Evolutionary conservation across 2,797 vertebrate genomes (phyloP).

Genomic region (Tolypeutes matacus): DNA sequence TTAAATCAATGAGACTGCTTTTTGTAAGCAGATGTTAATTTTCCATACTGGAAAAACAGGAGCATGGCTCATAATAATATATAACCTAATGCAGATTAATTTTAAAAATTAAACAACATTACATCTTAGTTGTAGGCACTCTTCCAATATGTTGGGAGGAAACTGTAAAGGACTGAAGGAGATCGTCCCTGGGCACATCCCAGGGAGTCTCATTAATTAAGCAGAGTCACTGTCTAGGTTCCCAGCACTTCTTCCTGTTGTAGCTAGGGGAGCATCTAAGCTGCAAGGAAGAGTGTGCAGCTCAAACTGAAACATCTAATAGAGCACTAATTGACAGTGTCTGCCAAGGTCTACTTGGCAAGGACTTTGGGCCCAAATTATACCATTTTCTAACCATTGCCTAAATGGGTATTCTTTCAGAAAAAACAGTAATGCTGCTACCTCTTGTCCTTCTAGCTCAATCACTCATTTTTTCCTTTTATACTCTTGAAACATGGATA

Average conservation of each 20-base stretch:
- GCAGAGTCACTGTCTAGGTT: neutral
- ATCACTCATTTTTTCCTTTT: neutral
- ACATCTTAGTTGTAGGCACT: neutral
- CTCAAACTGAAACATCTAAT: neutral
- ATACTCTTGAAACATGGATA: neutral
- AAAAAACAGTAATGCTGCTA: neutral
- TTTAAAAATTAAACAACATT: neutral
- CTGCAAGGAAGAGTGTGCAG: neutral
- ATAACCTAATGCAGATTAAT: conserved; percentile 17
- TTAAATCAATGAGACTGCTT: neutral
- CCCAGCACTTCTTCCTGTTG: neutral
- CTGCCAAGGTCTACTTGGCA: conserved; percentile 21
- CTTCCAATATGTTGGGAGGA: neutral
- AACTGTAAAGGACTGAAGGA: neutral
- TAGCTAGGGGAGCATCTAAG: neutral
- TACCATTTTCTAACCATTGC: neutral
- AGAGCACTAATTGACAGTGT: neutral
- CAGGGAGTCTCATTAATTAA: neutral
- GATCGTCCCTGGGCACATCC: neutral
- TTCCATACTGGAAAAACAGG: neutral
- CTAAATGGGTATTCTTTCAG: neutral
- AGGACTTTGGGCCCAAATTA: neutral
- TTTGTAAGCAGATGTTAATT: neutral
- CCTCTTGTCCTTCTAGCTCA: neutral
- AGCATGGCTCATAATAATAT: neutral